phyloP scores from a whole-genome alignment of 2,888 invertebrate species.

The Cantharis rustica region DNA sequence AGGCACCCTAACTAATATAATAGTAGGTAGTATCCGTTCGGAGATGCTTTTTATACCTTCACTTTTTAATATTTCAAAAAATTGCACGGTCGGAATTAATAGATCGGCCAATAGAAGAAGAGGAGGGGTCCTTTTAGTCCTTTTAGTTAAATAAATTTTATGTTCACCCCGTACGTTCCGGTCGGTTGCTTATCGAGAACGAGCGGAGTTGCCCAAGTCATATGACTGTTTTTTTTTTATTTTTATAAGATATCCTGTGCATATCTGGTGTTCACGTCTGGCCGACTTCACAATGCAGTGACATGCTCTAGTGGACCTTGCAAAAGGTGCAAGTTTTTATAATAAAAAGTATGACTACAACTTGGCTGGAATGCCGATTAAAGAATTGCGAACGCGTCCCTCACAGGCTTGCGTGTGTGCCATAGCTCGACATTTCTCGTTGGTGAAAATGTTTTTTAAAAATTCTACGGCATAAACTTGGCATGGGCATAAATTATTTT shows the following conservation, averaged over 20 bases:
- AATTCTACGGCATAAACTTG: conserved; percentile 7
- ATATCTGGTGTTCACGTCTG: conserved; percentile 49
- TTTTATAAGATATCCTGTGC: conserved; percentile 48
- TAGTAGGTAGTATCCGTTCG: conserved; percentile 31
- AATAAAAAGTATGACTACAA: background rate
- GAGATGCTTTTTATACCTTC: background rate
- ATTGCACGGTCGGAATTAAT: background rate
- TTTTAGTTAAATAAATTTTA: background rate
- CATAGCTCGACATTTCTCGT: conserved; percentile 36
- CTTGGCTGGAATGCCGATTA: conserved; percentile 26
- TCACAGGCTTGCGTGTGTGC: conserved; percentile 46
- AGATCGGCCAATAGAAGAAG: too few relatives aligned
- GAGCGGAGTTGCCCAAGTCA: conserved; percentile 36
- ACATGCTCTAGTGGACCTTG: conserved; percentile 33
- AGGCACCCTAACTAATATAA: conserved; percentile 37
- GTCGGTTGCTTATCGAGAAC: conserved; percentile 14
- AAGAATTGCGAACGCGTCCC: conserved; percentile 42
- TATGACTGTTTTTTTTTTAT: conserved; percentile 46
- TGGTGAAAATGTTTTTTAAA: conserved; percentile 43
- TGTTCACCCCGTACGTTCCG: conserved; percentile 11
- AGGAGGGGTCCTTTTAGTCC: too few relatives aligned
- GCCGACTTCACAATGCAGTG: conserved; percentile 44
- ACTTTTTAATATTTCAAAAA: background rate
- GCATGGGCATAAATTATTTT: conserved; percentile 8
- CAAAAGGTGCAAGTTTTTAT: conserved; percentile 6